A percentile compares a stretch with the other conserved stretches of the same genome.
Evolutionary conservation across 2,797 vertebrate species (phyloP).

Genomic region (Gadopsis bispinosus): DNA sequence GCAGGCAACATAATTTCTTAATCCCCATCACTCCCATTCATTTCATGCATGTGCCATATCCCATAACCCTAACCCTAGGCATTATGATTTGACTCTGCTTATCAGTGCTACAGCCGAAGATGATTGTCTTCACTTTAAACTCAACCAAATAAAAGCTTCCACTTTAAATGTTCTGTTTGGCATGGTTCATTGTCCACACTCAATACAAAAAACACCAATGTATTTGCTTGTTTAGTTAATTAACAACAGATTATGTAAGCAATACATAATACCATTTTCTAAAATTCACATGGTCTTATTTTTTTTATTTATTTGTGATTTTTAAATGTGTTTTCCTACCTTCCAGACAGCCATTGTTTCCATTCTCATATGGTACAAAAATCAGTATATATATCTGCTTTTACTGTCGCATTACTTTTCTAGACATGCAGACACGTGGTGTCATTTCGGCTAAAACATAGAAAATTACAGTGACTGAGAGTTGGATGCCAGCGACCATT

Average conservation of each 20-base stretch:
- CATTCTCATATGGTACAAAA: not conserved
- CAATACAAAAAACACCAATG: too few relatives aligned
- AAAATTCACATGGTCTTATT: not conserved
- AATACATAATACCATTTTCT: not conserved
- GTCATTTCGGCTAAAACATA: not conserved
- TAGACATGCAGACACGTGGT: not conserved
- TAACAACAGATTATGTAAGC: not conserved
- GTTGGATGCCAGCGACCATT: too few relatives aligned
- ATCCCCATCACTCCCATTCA: not conserved
- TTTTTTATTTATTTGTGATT: not conserved
- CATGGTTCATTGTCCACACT: too few relatives aligned
- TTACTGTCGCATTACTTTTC: not conserved
- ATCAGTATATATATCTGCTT: not conserved
- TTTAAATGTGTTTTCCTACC: too few relatives aligned
- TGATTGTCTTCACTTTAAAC: not conserved
- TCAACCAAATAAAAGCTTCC: not conserved
- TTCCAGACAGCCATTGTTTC: not conserved
- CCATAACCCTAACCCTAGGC: not conserved
- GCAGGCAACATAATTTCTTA: not conserved
- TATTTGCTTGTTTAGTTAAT: not conserved
- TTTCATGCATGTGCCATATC: not conserved
- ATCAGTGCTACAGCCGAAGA: not conserved
- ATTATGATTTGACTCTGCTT: not conserved
- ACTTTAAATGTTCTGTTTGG: not conserved
- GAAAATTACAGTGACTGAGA: too few relatives aligned